These are phyloP conservation scores for Eciton burchellii DNA, from an alignment of 1,140 invertebrate genomes.

Conservation along the genomic window DNA sequence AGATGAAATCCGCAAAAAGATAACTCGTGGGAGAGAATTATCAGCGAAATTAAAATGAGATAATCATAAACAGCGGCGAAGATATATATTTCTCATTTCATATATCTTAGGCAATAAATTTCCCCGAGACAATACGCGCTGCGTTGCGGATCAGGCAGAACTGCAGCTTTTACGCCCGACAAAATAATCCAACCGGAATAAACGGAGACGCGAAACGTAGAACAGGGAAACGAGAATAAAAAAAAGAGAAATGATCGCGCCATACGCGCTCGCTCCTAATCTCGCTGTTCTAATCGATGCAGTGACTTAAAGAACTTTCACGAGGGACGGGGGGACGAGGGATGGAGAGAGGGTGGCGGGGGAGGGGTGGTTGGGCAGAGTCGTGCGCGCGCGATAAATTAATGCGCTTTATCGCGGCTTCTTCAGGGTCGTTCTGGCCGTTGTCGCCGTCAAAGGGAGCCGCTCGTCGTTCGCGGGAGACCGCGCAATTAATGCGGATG, in stretches of 20 bases:
- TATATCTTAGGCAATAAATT: too few relatives aligned
- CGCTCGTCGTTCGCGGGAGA: slow-evolving; percentile 66
- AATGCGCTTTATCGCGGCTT: slow-evolving; percentile 82
- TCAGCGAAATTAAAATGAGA: too few relatives aligned
- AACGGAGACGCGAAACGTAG: slow-evolving; percentile 1
- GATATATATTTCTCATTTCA: too few relatives aligned
- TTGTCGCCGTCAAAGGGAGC: slow-evolving; percentile 77
- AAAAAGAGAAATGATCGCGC: slow-evolving; percentile 63
- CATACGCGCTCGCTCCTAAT: slow-evolving; percentile 72
- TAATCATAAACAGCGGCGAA: too few relatives aligned
- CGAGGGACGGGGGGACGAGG: slow-evolving; percentile 50
- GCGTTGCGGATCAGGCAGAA: background rate
- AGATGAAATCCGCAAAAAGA: too few relatives aligned
- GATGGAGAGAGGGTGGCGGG: too few relatives aligned
- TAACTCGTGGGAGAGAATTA: too few relatives aligned
- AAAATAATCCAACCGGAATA: background rate
- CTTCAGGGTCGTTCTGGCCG: slow-evolving; percentile 72
- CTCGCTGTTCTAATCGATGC: slow-evolving; percentile 76
- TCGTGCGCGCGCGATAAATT: slow-evolving; percentile 77
- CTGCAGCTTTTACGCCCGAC: background rate
- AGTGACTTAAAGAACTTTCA: slow-evolving; percentile 69
- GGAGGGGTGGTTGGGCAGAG: too few relatives aligned
- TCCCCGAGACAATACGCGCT: background rate
- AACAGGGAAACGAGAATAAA: background rate
- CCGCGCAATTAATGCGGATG: slow-evolving; percentile 70